Conservation (phyloP, 2,888 invertebrate genomes). For the Acleris cristana region DNA sequence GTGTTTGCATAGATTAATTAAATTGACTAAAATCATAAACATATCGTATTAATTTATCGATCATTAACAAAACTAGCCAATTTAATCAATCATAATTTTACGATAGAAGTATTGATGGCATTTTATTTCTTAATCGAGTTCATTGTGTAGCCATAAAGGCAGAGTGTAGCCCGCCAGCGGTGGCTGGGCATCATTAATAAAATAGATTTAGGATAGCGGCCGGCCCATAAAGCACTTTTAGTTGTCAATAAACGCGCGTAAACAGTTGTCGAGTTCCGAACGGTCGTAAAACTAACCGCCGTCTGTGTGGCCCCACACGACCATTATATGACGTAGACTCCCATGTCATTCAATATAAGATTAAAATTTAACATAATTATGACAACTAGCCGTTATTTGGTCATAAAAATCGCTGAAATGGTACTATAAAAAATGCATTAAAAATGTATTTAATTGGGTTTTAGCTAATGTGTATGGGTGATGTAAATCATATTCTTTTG, state of each 20-base stretch:
- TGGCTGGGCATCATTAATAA: constrained; percentile 65
- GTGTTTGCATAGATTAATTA: constrained; percentile 4
- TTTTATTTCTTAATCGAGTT: constrained; percentile 48
- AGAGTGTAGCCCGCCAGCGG: constrained; percentile 45
- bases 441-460: constrained; percentile 30
- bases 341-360: constrained; percentile 26
- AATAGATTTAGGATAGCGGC: constrained; percentile 63
- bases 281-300: constrained; percentile 59
- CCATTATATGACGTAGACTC: constrained; percentile 24
- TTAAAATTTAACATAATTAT: constrained; percentile 34
- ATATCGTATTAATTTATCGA: constrained; percentile 9
- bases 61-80: constrained; percentile 16
- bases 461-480: constrained; percentile 21
- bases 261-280: constrained; percentile 57
- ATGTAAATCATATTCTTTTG: constrained; percentile 25
- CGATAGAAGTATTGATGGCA: constrained; percentile 40
- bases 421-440: constrained; percentile 23
- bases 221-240: constrained; percentile 62
- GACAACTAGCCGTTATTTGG: constrained; percentile 28
- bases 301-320: constrained; percentile 60
- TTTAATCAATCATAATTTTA: constrained; percentile 31
- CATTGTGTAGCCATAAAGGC: constrained; percentile 53
- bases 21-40: background rate
- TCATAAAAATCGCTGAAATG: constrained; percentile 24
- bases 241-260: constrained; percentile 67